Base-by-base conservation (phyloP, 2,113 vertebrate species). In the Sinocyclocheilus grahami region DNA sequence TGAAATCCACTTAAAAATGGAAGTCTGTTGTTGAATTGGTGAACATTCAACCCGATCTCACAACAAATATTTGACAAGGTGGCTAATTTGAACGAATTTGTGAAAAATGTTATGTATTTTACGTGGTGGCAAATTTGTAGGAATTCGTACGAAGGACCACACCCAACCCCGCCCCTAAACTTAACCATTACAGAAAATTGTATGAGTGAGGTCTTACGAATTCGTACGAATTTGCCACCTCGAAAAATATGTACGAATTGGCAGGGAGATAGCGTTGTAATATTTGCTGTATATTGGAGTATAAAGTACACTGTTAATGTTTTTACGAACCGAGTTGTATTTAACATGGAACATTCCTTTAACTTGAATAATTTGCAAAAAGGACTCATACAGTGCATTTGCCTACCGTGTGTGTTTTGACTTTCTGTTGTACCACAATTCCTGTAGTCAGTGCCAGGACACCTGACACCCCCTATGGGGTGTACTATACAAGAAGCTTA, bases 381-480 rank as follows among this genome's bases (percentile, higher is more conserved):
- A 33, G 37, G 46, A 48, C 24, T 85, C 20, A 62, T 62, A 80
- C n/a, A 53, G 62, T 42, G n/a, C 24, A 88, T 22, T 76, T 69
- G 20, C 14, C 51, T 53, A 84, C 65, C 27, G 67, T 83, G 4
- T 53, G 6, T 42, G 27, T n/a, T 79, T 46, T 37, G 24, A 62
- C 20, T 83, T 13, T 80, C 55, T 20, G 42, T 77, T 51, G 65
- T 58, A 83, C 82, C 75, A 67, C 72, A 86, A 62, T 58, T 79
- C 18, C 46, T 6, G 37, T 81, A 62, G 72, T 82, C 77, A 78
- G 53, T 8, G 39, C 22, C 74, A 55, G 55, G 86, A 83, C 79
- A 90, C 62, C 76, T 53, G 82, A 89, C 81, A 85, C 88, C 72
- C 48, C 87, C 84, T 78, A 33, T 22, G 71, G 81, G 88, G 89